Base-by-base conservation (phyloP, 2,888 invertebrate genomes). In the Drosophila aldrichi region DNA sequence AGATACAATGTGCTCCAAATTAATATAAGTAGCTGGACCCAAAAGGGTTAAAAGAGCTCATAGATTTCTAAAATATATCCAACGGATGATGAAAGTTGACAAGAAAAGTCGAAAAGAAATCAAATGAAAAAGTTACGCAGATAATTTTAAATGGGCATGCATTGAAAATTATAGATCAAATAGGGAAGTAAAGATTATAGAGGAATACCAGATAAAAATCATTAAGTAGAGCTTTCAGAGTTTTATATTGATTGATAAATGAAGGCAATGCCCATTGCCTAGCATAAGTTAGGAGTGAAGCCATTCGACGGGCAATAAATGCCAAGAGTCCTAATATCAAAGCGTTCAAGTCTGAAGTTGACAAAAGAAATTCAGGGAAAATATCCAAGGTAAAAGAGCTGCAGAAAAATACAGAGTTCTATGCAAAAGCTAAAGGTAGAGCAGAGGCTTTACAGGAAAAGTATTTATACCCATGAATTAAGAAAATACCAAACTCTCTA, bases 81-180 rank as follows among this genome's bases (percentile, higher is more conserved):
- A 29, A 29, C 29, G 29, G 16, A 4, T 49, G 51, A 51, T 72
- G 59, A 55, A n/a, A 48, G 25, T 22, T 57, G 78, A 62, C 56
- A 62, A 18, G 18, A 43, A 43, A 9, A 54, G n/a, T 3, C 14
- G 10, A 16, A 29, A 38, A 22, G 1, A 44, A 6, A 32, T 9
- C 22, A 12, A 40, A 22, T 12, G 14, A 22, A 22, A 18, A 46
- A n/a, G 7, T 10, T 34, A 34, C 14, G 22, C 6, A 22, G 10
- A 16, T 12, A 25, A 40, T 18, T 10, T 16, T n/a, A 43, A 20
- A 41, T 32, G 32, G 32, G 32, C 1, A 29, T 8, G 8, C 7
- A 29, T 7, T 29, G 5, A 25, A 25, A 8, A 8, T 29, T 8
- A 29, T 29, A 29, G 8, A 1, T 29, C 8, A 29, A 1, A 7